Evolutionary conservation across 2,888 invertebrate species (phyloP), one percentile per base, ranked within the genome.

Genomic region (Sarcophaga carnaria): DNA sequence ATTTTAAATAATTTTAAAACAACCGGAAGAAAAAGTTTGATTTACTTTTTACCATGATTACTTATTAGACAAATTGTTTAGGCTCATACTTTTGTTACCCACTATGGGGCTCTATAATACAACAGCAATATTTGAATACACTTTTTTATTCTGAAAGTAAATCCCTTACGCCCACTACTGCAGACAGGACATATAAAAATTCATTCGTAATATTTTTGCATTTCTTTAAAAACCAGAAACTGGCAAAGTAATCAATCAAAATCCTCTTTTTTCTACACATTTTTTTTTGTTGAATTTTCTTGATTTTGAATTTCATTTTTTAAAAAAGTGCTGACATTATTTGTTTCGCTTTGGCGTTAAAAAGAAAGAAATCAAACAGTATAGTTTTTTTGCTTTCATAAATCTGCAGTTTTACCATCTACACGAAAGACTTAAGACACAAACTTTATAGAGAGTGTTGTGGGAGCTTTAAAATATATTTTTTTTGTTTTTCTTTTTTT

Each of bases 181-280:
- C 20, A 78, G 63, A 60, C 72, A 62, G 20, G 45, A 59, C 67
- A 71, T 60, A n/a, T 4, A 70, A 78, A 74, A 78, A 74, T 67
- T 62, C 67, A 10, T 54, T 60, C 69, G 60, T 69, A 69, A 59
- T 37, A 54, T 74, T 72, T 69, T 66, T 78, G 69, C 49, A 80
- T 67, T 80, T 76, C 0, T 63, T 70, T 45, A 76, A 81, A 22
- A 22, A 20, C 67, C 80, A 86, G 80, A 88, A 88, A 84, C 83
- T 82, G 63, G 60, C 22, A 62, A 37, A 83, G 79, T 87, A 88
- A 88, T 88, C 88, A 88, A 88, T 88, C 88, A 88, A 84, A 83
- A 78, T 71, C 74, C 22, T 69, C 64, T 69, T 69, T 84, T 77
- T 80, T 63, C 17, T 62, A 14, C 37, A 59, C 22, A 49, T 54